Evolutionary conservation across 2,797 vertebrate species (phyloP).

Genomic region (Schizothorax lantsangensis): DNA sequence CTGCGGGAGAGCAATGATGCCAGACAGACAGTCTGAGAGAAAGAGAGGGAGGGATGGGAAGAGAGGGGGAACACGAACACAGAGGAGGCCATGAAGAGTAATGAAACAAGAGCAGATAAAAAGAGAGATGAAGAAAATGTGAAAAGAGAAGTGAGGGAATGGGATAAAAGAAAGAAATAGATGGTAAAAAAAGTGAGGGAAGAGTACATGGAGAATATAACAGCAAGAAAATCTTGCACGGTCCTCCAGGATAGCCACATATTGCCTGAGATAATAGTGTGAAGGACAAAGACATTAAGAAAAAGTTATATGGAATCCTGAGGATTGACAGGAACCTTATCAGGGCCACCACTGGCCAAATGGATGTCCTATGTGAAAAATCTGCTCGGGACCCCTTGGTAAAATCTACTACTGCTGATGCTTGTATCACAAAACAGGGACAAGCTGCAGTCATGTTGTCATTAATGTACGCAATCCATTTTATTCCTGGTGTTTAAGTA

Average conservation of each 20-base stretch:
- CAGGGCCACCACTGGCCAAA: background rate
- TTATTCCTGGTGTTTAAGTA: background rate
- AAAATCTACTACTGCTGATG: background rate
- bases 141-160: slow-evolving; percentile 52
- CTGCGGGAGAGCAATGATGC: slow-evolving; percentile 65
- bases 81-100: slow-evolving; percentile 42
- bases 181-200: background rate
- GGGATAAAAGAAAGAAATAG: slow-evolving; percentile 23
- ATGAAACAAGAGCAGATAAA: slow-evolving; percentile 42
- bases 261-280: slow-evolving; percentile 26
- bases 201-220: slow-evolving; percentile 7
- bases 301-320: slow-evolving; percentile 8
- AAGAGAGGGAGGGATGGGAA: slow-evolving; percentile 43
- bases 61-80: slow-evolving; percentile 22
- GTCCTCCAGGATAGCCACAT: slow-evolving; percentile 42
- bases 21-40: slow-evolving; percentile 56
- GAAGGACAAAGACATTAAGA: background rate
- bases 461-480: background rate
- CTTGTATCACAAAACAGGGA: background rate
- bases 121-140: slow-evolving; percentile 22
- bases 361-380: background rate
- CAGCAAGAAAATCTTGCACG: slow-evolving; percentile 21
- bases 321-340: slow-evolving; percentile 49
- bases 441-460: background rate
- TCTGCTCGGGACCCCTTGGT: background rate